Evolutionary conservation across 2,888 invertebrate genomes (phyloP), one percentile per base, ranked within the genome.

Genomic region (Euzophera pinguis): DNA sequence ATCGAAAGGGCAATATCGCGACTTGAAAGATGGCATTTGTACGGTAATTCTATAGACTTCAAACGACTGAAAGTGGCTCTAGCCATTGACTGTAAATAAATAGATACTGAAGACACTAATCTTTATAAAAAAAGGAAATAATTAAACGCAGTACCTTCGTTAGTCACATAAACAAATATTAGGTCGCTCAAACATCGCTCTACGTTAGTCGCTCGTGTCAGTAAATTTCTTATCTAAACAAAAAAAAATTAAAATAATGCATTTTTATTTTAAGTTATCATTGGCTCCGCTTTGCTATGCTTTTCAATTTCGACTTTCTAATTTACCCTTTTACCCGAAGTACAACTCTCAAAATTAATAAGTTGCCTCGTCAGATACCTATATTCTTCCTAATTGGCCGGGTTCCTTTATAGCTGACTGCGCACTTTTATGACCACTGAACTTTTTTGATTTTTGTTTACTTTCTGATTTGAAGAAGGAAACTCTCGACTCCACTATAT

Each of bases 31-130:
- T 45, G 45, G 14, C 45, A 45, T 45, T 45, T 13, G 45, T 5
- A 12, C 32, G 32, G 32, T 45, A 45, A 45, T 45, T 45, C 45
- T 45, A 45, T 45, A 45, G 45, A 45, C 45, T 45, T 45, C 45
- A 32, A 45, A 45, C 32, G 32, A 5, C 12, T 14, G 34, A 3
- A 16, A 32, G 32, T 45, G 45, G 32, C 14, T 32, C 2, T 10
- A 16, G 4, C 1, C 45, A 14, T n/a, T 32, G 45, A 45, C 16
- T n/a, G n/a, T n/a, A n/a, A n/a, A 7, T 32, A 7, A 14, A 10
- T 8, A n/a, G 34, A 16, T 32, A 45, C 34, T 16, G 45, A 45
- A 22, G 22, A 22, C n/a, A n/a, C n/a, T n/a, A n/a, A n/a, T n/a
- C n/a, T n/a, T n/a, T n/a, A n/a, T n/a, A n/a, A n/a, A n/a, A n/a